Conservation (phyloP, 2,888 invertebrate genomes). For the Lasioglossum leucozonium region DNA sequence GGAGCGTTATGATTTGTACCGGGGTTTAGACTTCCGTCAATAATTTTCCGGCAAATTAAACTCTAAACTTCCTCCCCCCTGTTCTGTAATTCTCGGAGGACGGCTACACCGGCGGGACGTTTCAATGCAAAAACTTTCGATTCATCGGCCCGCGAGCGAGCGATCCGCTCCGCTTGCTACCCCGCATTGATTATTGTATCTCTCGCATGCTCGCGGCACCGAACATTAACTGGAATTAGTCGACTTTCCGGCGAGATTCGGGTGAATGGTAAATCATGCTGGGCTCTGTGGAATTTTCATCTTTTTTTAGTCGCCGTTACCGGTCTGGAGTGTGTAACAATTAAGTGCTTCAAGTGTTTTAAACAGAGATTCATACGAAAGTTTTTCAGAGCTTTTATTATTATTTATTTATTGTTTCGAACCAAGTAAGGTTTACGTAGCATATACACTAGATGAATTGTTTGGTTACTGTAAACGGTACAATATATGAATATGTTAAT, state of each 20-base stretch:
- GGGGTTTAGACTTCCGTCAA: constrained; percentile 80
- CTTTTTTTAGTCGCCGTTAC: not conserved
- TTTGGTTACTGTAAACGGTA: too few relatives aligned
- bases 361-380: not conserved
- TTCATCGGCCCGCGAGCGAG: constrained; percentile 40
- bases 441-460: too few relatives aligned
- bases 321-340: not conserved
- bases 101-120: constrained; percentile 29
- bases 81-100: constrained; percentile 69
- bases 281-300: not conserved
- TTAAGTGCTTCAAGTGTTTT: not conserved
- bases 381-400: too few relatives aligned
- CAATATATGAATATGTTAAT: too few relatives aligned
- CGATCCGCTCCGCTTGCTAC: constrained; percentile 28
- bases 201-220: constrained; percentile 9
- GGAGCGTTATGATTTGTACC: constrained; percentile 83
- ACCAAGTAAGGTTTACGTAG: too few relatives aligned
- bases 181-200: constrained; percentile 34
- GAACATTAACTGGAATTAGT: constrained; percentile 33
- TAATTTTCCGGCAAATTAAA: constrained; percentile 84
- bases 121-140: constrained; percentile 63
- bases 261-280: not conserved
- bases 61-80: constrained; percentile 75
- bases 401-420: too few relatives aligned
- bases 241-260: not conserved